Conservation (phyloP, 1,140 invertebrate genomes). For the Formica exsecta region DNA sequence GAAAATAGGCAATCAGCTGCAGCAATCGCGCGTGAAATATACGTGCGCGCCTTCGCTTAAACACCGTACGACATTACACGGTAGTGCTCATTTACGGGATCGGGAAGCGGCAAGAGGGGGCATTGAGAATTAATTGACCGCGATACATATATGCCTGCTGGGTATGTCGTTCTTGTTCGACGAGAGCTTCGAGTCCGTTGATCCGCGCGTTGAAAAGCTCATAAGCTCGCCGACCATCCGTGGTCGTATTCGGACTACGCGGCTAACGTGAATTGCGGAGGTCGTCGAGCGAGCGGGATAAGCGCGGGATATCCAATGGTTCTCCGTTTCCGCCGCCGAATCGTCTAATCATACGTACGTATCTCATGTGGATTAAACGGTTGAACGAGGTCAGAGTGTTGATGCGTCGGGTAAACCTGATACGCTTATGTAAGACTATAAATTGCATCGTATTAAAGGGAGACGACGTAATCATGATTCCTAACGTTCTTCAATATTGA, state of each 20-base stretch:
- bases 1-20: conserved; percentile 21
- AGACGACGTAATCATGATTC: conserved; percentile 29
- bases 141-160: conserved; percentile 38
- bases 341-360: conserved; percentile 74
- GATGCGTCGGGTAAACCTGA: conserved; percentile 37
- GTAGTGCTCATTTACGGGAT: conserved; percentile 11
- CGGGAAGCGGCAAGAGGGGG: neutral
- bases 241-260: conserved; percentile 30
- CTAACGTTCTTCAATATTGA: neutral
- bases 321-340: conserved; percentile 69
- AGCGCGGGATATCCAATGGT: conserved; percentile 60
- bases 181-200: conserved; percentile 51
- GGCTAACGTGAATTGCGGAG: conserved; percentile 15
- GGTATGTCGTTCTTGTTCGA: conserved; percentile 42
- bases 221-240: conserved; percentile 59
- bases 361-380: conserved; percentile 73
- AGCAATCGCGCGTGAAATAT: neutral
- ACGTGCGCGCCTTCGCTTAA: conserved; percentile 17
- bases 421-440: conserved; percentile 48
- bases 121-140: conserved; percentile 44
- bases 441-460: conserved; percentile 51
- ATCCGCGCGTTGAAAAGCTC: conserved; percentile 68
- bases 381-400: conserved; percentile 63
- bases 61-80: conserved; percentile 6
- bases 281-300: conserved; percentile 56